Evolutionary conservation across 2,797 vertebrate species (phyloP).

Genomic region (Anguilla marmorata): DNA sequence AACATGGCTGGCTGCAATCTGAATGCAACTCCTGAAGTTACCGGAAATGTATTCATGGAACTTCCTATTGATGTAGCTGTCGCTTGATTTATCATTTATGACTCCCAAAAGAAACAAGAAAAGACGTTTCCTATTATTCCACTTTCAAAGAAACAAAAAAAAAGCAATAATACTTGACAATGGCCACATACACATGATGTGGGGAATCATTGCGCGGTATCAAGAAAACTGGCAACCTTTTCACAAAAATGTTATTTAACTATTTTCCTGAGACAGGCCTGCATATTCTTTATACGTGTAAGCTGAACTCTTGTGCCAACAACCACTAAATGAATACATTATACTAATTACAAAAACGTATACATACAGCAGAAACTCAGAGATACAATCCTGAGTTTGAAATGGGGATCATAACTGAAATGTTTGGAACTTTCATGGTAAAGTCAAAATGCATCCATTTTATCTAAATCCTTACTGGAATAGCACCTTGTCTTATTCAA

Average conservation of each 20-base stretch:
- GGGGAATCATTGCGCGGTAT: not conserved
- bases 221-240: not conserved
- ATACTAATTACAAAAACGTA: not conserved
- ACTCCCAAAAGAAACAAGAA: not conserved
- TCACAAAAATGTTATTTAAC: not conserved
- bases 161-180: not conserved
- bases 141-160: not conserved
- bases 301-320: not conserved
- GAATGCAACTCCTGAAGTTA: constrained; percentile 4
- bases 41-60: not conserved
- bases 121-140: not conserved
- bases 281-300: not conserved
- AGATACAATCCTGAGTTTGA: too few relatives aligned
- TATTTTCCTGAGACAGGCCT: not conserved
- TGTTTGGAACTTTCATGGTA: too few relatives aligned
- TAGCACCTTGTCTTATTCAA: not conserved
- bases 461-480: not conserved
- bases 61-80: not conserved
- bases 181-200: not conserved
- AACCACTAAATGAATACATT: not conserved
- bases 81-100: not conserved
- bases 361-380: not conserved
- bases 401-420: too few relatives aligned
- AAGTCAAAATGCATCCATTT: not conserved
- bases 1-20: not conserved